These are phyloP conservation scores for Chloebia gouldiae DNA, from an alignment of 2,113 vertebrate species.

Conservation along the genomic window DNA sequence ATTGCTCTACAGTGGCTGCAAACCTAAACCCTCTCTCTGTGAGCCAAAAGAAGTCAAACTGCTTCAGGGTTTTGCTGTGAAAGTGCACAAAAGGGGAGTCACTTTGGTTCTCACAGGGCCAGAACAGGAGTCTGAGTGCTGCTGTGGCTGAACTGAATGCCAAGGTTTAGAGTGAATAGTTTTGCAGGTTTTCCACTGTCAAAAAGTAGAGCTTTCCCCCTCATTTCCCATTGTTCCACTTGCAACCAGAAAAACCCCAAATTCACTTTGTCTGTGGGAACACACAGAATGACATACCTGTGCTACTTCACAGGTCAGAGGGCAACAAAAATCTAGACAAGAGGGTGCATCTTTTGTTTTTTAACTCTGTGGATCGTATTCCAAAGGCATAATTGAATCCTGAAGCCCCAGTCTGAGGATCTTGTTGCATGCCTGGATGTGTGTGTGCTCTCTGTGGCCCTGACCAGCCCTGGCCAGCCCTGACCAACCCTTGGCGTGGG, in stretches of 20 bases:
- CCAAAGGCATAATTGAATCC: fast-evolving
- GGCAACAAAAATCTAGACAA: background rate
- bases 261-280: background rate
- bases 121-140: background rate
- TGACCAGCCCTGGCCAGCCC: background rate
- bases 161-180: background rate
- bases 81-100: background rate
- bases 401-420: background rate
- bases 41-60: background rate
- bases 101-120: fast-evolving
- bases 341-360: background rate
- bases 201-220: fast-evolving
- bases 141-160: background rate
- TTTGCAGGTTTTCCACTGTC: fast-evolving
- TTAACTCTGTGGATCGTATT: background rate
- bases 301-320: background rate
- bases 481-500: fast-evolving
- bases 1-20: background rate
- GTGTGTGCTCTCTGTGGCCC: fast-evolving
- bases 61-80: background rate
- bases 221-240: background rate
- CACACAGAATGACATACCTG: background rate
- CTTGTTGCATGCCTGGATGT: background rate
- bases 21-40: background rate
- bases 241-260: background rate